Evolutionary conservation across 2,113 vertebrate genomes (phyloP).

Genomic region (Chaenogobius annularis): DNA sequence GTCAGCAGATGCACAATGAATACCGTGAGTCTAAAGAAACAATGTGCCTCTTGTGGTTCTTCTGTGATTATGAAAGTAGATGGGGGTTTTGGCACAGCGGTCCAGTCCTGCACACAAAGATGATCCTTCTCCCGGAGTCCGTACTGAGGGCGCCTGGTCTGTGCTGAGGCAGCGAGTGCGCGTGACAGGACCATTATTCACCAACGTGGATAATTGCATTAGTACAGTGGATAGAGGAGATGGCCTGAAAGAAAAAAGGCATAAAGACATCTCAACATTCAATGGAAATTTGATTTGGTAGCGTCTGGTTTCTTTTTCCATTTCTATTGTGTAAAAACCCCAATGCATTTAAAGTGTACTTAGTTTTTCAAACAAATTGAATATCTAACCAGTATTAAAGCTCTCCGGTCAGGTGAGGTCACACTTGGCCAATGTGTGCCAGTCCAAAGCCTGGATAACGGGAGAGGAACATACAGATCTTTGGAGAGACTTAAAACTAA

Average conservation of each 20-base stretch:
- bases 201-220: conserved; percentile 65
- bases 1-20: conserved; percentile 46
- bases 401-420: background rate
- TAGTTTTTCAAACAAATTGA: background rate
- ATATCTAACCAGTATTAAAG: background rate
- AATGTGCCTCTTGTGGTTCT: conserved; percentile 60
- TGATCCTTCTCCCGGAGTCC: conserved; percentile 63
- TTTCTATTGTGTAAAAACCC: background rate
- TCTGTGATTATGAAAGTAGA: conserved; percentile 65
- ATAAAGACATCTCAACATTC: conserved; percentile 16
- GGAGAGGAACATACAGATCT: no score
- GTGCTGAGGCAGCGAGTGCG: conserved; percentile 71
- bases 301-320: background rate
- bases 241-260: conserved; percentile 26
- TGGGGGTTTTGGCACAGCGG: conserved; percentile 30
- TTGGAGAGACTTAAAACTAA: background rate
- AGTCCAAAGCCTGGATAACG: background rate
- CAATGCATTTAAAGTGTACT: background rate
- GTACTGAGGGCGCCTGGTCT: conserved; percentile 59
- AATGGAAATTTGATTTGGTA: conserved; percentile 11
- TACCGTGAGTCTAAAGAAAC: conserved; percentile 35
- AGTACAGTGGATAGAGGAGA: conserved; percentile 46
- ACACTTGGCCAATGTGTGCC: background rate
- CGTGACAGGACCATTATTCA: conserved; percentile 75
- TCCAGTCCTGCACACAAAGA: conserved; percentile 59